Conservation (phyloP, 2,797 vertebrate species). For the Aldrovandia affinis region DNA sequence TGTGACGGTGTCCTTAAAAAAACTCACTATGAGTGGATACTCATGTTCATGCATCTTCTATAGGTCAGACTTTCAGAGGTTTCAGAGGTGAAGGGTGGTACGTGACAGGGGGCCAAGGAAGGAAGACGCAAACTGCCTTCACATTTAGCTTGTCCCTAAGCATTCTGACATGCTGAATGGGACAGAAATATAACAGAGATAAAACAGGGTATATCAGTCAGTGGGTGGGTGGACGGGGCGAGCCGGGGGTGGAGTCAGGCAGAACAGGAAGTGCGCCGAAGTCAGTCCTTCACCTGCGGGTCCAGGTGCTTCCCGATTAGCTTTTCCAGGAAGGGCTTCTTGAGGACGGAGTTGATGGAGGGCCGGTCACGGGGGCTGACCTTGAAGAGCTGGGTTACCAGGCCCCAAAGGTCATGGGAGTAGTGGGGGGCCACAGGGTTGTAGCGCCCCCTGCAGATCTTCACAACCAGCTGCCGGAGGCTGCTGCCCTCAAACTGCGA, state of each 20-base stretch:
- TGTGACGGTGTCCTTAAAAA: neutral
- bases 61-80: neutral
- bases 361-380: constrained; percentile 82
- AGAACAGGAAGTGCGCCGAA: neutral
- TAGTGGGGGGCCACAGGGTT: constrained; percentile 76
- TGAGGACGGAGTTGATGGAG: constrained; percentile 83
- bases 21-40: neutral
- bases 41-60: neutral
- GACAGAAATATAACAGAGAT: neutral
- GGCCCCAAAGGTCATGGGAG: constrained; percentile 75
- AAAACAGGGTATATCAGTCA: neutral
- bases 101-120: neutral
- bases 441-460: constrained; percentile 85
- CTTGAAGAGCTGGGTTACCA: constrained; percentile 86
- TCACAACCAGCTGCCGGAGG: constrained; percentile 82
- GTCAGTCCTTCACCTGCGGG: constrained; percentile 71
- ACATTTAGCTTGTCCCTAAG: neutral
- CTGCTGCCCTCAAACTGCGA: constrained; percentile 84
- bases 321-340: constrained; percentile 78
- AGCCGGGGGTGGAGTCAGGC: neutral
- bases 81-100: neutral
- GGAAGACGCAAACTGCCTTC: neutral
- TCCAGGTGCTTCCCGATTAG: constrained; percentile 73
- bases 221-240: neutral
- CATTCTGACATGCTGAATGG: no score